Percentiles rank a stretch among this genome's conserved stretches.
Conservation (phyloP, 2,888 invertebrate genomes). For the Coenonympha arcania region DNA sequence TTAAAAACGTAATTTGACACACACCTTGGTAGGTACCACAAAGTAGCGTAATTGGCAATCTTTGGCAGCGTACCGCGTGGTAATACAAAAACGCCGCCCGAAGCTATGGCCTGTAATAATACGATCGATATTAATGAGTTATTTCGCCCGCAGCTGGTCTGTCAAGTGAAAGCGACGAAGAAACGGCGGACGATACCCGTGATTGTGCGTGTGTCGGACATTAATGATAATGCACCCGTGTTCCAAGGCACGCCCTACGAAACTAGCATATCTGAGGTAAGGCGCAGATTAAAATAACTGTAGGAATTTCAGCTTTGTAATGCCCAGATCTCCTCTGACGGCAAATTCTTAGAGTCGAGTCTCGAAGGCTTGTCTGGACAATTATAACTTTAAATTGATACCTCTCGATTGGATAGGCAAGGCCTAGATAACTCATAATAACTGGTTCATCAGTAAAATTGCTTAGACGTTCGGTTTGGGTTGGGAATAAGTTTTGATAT, state of each 20-base stretch:
- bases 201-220: slow-evolving; percentile 90
- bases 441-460: too few relatives aligned
- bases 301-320: too few relatives aligned
- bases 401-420: too few relatives aligned
- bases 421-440: too few relatives aligned
- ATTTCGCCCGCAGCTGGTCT: slow-evolving; percentile 79
- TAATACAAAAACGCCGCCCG: slow-evolving; percentile 11
- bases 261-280: slow-evolving; percentile 88
- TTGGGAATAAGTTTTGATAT: too few relatives aligned
- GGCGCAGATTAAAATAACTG: neutral
- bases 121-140: slow-evolving; percentile 21
- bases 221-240: slow-evolving; percentile 90
- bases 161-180: slow-evolving; percentile 84
- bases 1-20: slow-evolving; percentile 12
- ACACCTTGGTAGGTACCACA: slow-evolving; percentile 10
- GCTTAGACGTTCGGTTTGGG: too few relatives aligned
- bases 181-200: slow-evolving; percentile 89
- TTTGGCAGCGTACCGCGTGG: slow-evolving; percentile 16
- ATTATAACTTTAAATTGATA: too few relatives aligned
- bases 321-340: too few relatives aligned
- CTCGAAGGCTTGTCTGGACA: too few relatives aligned
- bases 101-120: slow-evolving; percentile 15
- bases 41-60: slow-evolving; percentile 20
- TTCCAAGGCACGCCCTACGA: slow-evolving; percentile 89
- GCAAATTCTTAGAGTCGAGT: too few relatives aligned